Evolutionary conservation across 2,113 vertebrate species (phyloP).

Genomic region (Macquaria ambigua): DNA sequence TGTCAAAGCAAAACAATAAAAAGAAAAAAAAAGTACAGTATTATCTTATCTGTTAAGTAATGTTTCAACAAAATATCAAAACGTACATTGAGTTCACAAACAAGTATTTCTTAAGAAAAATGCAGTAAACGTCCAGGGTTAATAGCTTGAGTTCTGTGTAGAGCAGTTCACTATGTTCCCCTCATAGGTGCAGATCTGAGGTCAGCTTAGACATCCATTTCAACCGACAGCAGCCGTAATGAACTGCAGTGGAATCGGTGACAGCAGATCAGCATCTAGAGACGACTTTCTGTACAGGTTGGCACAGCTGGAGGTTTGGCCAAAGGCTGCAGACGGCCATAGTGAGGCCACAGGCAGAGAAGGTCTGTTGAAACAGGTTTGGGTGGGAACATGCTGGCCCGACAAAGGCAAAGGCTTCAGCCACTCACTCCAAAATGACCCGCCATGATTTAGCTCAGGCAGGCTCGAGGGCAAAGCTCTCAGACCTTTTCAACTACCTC

Average conservation of each 20-base stretch:
- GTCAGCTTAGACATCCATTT: constrained; percentile 53
- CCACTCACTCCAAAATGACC: constrained; percentile 59
- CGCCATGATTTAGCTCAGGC: constrained; percentile 33
- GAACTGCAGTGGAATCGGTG: constrained; percentile 36
- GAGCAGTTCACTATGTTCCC: constrained; percentile 57
- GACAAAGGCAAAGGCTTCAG: constrained; percentile 62
- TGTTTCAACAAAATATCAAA: constrained; percentile 76
- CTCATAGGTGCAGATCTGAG: constrained; percentile 66
- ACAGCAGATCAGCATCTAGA: constrained; percentile 67
- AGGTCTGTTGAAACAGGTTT: constrained; percentile 61
- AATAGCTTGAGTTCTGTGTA: constrained; percentile 71
- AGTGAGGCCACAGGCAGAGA: constrained; percentile 73
- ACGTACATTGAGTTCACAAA: constrained; percentile 74
- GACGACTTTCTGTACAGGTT: constrained; percentile 63
- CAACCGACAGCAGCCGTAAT: constrained; percentile 21
- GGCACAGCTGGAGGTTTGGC: constrained; percentile 77
- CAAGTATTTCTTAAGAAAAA: constrained; percentile 74
- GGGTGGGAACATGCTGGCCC: constrained; percentile 69
- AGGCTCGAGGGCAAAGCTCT: constrained; percentile 45
- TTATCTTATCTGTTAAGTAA: constrained; percentile 66
- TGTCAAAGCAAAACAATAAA: constrained; percentile 47
- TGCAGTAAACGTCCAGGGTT: constrained; percentile 73
- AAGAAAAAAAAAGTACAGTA: constrained; percentile 54
- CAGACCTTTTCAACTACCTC: constrained; percentile 29
- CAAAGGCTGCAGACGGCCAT: constrained; percentile 68